Conservation (phyloP, 2,888 invertebrate species). For the Watsonalla binaria region DNA sequence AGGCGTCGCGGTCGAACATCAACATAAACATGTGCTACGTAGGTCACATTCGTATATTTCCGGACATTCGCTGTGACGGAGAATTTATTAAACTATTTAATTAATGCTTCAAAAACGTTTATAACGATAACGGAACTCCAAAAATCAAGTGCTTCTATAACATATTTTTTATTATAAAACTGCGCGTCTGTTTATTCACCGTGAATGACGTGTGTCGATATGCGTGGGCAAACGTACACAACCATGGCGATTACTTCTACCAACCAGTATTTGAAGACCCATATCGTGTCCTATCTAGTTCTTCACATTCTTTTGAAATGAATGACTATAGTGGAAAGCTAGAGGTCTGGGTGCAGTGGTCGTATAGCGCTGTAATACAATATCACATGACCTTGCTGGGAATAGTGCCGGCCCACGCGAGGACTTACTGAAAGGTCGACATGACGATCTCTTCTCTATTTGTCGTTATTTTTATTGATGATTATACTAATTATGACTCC, state of each 20-base stretch:
- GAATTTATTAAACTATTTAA: background rate
- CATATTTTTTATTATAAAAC: slow-evolving; percentile 17
- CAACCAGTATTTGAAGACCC: slow-evolving; percentile 40
- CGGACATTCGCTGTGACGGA: background rate
- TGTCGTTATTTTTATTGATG: slow-evolving; percentile 19
- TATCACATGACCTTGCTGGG: slow-evolving; percentile 72
- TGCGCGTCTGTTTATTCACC: slow-evolving; percentile 42
- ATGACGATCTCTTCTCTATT: slow-evolving; percentile 27
- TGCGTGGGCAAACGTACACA: slow-evolving; percentile 52
- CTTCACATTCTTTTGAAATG: slow-evolving; percentile 14
- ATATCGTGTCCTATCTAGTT: slow-evolving; percentile 17
- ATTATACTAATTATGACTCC: background rate
- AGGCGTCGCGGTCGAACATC: background rate
- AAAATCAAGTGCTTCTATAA: background rate
- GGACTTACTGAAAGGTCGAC: slow-evolving; percentile 39
- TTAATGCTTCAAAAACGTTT: background rate
- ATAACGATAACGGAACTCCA: background rate
- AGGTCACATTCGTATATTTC: background rate
- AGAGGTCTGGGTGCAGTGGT: slow-evolving; percentile 35
- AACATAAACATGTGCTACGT: background rate
- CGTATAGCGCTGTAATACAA: slow-evolving; percentile 62
- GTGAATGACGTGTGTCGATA: slow-evolving; percentile 53
- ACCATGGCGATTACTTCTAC: slow-evolving; percentile 38
- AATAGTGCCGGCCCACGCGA: slow-evolving; percentile 71
- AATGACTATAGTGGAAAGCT: slow-evolving; percentile 7